Evolutionary conservation across 64 coral and sea anemone genomes (phyloP), one percentile per base, ranked within the genome.

Genomic region (Dendrophyllia cribrosa): DNA sequence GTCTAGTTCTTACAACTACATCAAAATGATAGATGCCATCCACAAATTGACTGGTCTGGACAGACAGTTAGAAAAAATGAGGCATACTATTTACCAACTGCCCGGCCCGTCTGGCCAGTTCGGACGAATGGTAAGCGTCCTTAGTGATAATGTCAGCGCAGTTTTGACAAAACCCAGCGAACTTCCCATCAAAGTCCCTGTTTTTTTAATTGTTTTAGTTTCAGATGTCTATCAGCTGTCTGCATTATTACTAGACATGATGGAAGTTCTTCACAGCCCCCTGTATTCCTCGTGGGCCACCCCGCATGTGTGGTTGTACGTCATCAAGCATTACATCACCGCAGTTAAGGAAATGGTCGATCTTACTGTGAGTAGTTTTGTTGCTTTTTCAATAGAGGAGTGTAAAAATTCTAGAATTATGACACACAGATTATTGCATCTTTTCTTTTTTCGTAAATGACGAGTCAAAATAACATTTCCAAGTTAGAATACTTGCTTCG

Each of bases 291-390:
- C 75, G 46, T 91, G 76, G 77, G 82, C 60, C 71, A 80, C 59
- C 88, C 76, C 64, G 7, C 44, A 45, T 56, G 49, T 86, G 52
- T 67, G 83, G 60, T 5, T 47, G 14, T 76, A 92, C n/a, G 61
- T 92, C 11, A 92, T 87, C 14, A 92, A 66, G 59, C 91, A 86
- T 72, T 92, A 92, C 61, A 75, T 87, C 69, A 55, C 70, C 0
- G 74, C 72, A 12, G 11, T 92, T 10, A 92, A 92, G 47, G 70
- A 78, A 13, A 64, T 86, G 7, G 61, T 51, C 21, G 64, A 85
- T 3, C 48, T 78, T 60, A 58, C 19, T 7, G 58, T 87, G 26
- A 86, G 66, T 71, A 11, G 19, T 81, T 43, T 55, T 10, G 3
- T 50, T 70, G 15, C 67, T 10, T 23, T 70, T 70, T 20, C 20